Conservation (phyloP, 1,140 invertebrate species). For the Pseudachorutes palmiensis region DNA sequence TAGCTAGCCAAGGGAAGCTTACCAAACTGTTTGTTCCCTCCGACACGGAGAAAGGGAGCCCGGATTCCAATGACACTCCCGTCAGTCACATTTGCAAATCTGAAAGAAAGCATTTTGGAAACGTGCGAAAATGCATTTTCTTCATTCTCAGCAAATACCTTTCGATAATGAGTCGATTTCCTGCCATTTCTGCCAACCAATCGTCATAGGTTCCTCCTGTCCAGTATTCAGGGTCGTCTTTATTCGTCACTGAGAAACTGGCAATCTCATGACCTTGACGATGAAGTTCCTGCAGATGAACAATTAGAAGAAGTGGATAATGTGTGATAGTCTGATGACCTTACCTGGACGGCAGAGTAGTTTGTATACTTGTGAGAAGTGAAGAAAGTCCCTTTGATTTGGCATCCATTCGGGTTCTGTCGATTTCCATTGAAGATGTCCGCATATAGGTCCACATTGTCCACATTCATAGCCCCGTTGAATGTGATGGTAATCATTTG, state of each 20-base stretch:
- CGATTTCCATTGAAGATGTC: constrained; percentile 78
- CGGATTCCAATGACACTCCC: constrained; percentile 79
- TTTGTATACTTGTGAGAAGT: constrained; percentile 93
- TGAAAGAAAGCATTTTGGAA: constrained; percentile 4
- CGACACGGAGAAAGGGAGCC: constrained; percentile 80
- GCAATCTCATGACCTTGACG: constrained; percentile 86
- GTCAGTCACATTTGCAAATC: constrained; percentile 82
- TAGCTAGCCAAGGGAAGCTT: too few species aligned
- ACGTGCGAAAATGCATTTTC: background rate
- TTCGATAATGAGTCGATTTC: constrained; percentile 75
- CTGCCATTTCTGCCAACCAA: constrained; percentile 92
- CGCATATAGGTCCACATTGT: constrained; percentile 86
- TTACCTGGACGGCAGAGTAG: constrained; percentile 72
- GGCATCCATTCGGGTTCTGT: constrained; percentile 86
- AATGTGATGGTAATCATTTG: constrained; percentile 93
- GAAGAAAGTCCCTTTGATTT: constrained; percentile 89
- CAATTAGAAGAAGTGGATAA: background rate
- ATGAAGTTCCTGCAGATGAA: constrained; percentile 64
- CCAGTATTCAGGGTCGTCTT: constrained; percentile 84
- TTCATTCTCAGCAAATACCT: constrained; percentile 41
- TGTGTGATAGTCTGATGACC: background rate
- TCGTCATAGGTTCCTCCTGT: constrained; percentile 76
- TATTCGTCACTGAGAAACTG: constrained; percentile 86
- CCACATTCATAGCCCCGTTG: constrained; percentile 87
- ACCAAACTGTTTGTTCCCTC: constrained; percentile 83